phyloP scores from a whole-genome alignment of 2,888 invertebrate genomes.

The Gymnocheta viridis region DNA sequence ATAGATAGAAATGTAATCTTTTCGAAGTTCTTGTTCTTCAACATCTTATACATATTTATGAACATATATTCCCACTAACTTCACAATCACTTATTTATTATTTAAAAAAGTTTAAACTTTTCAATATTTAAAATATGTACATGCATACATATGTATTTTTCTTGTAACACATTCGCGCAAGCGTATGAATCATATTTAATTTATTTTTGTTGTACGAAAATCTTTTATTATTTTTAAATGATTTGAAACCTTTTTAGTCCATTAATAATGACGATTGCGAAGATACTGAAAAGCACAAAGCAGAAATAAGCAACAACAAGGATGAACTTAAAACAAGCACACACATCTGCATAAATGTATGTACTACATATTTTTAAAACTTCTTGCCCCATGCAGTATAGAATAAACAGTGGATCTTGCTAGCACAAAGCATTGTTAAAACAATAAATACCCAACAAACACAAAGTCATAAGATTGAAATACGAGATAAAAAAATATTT shows the following conservation, averaged over 20 bases:
- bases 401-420: slow-evolving; percentile 57
- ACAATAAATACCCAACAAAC: slow-evolving; percentile 10
- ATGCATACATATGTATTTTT: slow-evolving; percentile 15
- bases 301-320: slow-evolving; percentile 40
- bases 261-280: slow-evolving; percentile 51
- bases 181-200: slow-evolving; percentile 58
- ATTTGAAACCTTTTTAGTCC: slow-evolving; percentile 24
- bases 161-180: slow-evolving; percentile 55
- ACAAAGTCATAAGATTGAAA: not conserved
- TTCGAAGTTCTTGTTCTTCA: not conserved
- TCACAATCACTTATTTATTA: not conserved
- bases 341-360: not conserved
- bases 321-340: slow-evolving; percentile 5
- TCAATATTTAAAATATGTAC: slow-evolving; percentile 2
- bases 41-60: not conserved
- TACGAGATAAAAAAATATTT: not conserved
- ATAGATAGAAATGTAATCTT: not conserved
- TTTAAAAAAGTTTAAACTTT: not conserved
- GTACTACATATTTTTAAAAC: slow-evolving; percentile 18
- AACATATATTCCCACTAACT: not conserved
- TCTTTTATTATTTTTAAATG: slow-evolving; percentile 31
- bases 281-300: slow-evolving; percentile 60
- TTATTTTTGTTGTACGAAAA: slow-evolving; percentile 32
- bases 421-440: slow-evolving; percentile 22
- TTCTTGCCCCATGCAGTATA: slow-evolving; percentile 62